Base-by-base conservation (phyloP, 1,140 invertebrate species). In the Tetramorium parvispinum region DNA sequence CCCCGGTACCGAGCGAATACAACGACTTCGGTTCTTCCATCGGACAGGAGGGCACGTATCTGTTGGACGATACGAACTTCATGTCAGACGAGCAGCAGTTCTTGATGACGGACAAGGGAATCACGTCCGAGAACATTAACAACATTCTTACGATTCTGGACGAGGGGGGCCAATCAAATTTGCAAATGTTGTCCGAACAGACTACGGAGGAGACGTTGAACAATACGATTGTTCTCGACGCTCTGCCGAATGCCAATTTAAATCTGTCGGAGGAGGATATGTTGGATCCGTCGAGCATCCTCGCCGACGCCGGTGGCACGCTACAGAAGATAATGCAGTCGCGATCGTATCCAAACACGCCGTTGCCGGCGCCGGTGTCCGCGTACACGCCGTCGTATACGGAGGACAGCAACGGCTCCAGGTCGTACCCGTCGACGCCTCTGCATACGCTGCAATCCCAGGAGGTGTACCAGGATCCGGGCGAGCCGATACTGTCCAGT, bases 1-100 rank as follows among this genome's bases (percentile, higher is more conserved):
- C 97, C 1, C 97, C 97, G 2, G 96, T 97, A 11, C 97, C 97
- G 2, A 96, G 96, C 75, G 97, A 97, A 89, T 97, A 96, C 91
- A 96, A 96, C 77, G 97, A 97, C 88, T 97, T 97, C 85, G 96
- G 95, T 18, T 95, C 96, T 0, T 95, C 96, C 18, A 95, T 95
- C 8, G 95, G 96, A 57, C 93, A 96, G 5, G 96, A 96, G 85
- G 94, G 95, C 16, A 95, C 88, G 21, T 95, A 93, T 63, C 68
- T 95, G 6, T 87, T 95, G 0, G 93, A 95, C 43, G 93, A 94
- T 27, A 91, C 95, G 24, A 93, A 93, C 83, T 93, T 95, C 24
- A 93, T 95, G 40, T 88, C 92, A 2, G 93, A 94, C 4, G 92
- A 95, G 13, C 93, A 93, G 21, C 91, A 92, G 55, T 93, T 94